Base-by-base conservation (phyloP, 2,888 invertebrate genomes). In the Perdita meconis region DNA sequence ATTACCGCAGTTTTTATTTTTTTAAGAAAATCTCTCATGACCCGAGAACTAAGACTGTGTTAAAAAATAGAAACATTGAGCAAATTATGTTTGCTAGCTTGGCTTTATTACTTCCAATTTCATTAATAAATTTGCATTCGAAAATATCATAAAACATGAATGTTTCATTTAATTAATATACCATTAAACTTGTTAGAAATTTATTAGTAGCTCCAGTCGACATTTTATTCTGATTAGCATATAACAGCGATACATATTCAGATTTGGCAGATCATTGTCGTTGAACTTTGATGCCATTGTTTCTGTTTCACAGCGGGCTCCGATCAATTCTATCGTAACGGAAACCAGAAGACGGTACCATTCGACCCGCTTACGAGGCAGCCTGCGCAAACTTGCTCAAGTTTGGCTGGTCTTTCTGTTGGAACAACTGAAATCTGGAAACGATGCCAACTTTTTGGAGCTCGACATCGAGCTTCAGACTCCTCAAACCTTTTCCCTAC, bases 371-470 rank as follows among this genome's bases (percentile, higher is more conserved):
- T 89, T 89, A 86, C 86, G 75, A 86, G 78, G 77, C 82, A 70
- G 66, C 87, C 57, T 26, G 61, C 72, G 74, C 77, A 74, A 82
- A 78, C 24, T 56, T 63, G 47, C 30, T 38, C 44, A 40, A 24
- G 64, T 66, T 24, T 36, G 63, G 34, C 36, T 36, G 60, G 34
- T 68, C 59, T 59, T 60, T 66, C 70, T 50, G n/a, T 61, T 50
- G 72, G 83, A 84, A 84, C 86, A 87, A 87, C 85, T 77, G 80
- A 87, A 89, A 89, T 87, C 86, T 86, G 78, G 85, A 88, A 83
- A 70, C 88, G 84, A 88, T 88, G 89, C 89, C 89, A 90, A 89
- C 85, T 90, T 87, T 87, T 83, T 36, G 56, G 38, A 67, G 50
- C 60, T 69, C 81, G 59, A 77, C 38, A 38, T 42, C 55, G 24